Evolutionary conservation across 2,113 vertebrate species (phyloP).

Genomic region (Notiomystis cincta): DNA sequence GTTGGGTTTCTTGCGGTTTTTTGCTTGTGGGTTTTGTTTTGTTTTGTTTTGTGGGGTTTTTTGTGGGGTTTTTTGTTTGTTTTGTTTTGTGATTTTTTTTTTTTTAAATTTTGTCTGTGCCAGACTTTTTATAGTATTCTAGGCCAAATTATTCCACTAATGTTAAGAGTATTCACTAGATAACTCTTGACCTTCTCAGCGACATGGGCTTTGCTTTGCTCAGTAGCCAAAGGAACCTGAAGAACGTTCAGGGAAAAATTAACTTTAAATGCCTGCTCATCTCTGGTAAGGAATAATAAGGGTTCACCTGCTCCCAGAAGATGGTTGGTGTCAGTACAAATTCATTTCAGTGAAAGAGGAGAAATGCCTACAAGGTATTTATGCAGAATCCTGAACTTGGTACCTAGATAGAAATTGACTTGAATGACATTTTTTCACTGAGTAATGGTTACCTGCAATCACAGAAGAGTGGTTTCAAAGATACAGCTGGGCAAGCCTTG

Average conservation of each 20-base stretch:
- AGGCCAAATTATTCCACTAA: background rate
- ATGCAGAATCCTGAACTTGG: background rate
- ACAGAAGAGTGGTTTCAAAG: background rate
- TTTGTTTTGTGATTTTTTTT: no score
- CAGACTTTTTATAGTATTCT: background rate
- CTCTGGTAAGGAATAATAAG: background rate
- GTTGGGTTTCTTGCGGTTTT: no score
- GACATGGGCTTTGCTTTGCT: background rate
- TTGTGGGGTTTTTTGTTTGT: no score
- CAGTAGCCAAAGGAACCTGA: background rate
- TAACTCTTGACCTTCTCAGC: background rate
- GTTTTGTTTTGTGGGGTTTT: no score
- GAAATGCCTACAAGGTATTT: background rate
- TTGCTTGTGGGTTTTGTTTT: no score
- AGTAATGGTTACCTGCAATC: background rate
- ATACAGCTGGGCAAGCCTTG: background rate
- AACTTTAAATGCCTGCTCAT: constrained; percentile 4
- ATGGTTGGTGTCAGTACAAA: constrained; percentile 4
- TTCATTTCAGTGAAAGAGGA: constrained; percentile 10
- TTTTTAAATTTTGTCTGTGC: background rate
- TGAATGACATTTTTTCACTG: background rate
- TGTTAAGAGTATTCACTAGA: background rate
- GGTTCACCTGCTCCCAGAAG: background rate
- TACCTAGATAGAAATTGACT: background rate
- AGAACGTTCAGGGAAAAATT: background rate